Percentiles rank a stretch among this genome's conserved stretches.
These are phyloP conservation scores for Athetis lepigone DNA, from an alignment of 2,888 invertebrate genomes.

Conservation along the genomic window DNA sequence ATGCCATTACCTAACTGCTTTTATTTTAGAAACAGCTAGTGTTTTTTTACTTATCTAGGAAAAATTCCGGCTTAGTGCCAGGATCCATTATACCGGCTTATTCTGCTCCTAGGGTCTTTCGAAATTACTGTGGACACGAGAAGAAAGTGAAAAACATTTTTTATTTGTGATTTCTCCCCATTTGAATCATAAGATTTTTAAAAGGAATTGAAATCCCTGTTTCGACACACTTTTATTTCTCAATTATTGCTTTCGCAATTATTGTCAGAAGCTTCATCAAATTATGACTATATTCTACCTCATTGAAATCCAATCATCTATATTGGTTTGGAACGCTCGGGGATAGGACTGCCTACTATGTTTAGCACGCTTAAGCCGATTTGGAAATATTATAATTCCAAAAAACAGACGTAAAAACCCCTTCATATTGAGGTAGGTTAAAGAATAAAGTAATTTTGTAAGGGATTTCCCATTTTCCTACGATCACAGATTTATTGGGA, in stretches of 20 bases:
- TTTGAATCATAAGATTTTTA: neutral
- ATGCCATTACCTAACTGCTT: conserved; percentile 15
- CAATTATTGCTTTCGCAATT: neutral
- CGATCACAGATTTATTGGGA: conserved; percentile 20
- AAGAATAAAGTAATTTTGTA: conserved; percentile 5
- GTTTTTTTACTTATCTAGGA: conserved; percentile 31
- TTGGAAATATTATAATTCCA: conserved; percentile 10
- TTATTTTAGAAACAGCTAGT: conserved; percentile 8
- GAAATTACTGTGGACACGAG: conserved; percentile 21
- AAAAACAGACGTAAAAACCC: conserved; percentile 9
- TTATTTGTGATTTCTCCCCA: neutral
- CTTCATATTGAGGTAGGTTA: neutral
- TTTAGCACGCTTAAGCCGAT: conserved; percentile 13
- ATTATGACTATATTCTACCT: neutral
- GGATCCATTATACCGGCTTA: conserved; percentile 34
- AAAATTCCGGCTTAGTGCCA: conserved; percentile 32
- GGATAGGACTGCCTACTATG: neutral
- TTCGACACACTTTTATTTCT: neutral
- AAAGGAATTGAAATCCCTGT: conserved; percentile 4
- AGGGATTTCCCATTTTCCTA: conserved; percentile 5
- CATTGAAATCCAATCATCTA: neutral
- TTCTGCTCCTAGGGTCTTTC: conserved; percentile 7
- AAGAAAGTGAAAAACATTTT: conserved; percentile 16
- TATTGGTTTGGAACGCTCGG: neutral
- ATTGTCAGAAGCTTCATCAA: neutral